Conservation (phyloP, 2,113 vertebrate species). For the Alouatta palliata region DNA sequence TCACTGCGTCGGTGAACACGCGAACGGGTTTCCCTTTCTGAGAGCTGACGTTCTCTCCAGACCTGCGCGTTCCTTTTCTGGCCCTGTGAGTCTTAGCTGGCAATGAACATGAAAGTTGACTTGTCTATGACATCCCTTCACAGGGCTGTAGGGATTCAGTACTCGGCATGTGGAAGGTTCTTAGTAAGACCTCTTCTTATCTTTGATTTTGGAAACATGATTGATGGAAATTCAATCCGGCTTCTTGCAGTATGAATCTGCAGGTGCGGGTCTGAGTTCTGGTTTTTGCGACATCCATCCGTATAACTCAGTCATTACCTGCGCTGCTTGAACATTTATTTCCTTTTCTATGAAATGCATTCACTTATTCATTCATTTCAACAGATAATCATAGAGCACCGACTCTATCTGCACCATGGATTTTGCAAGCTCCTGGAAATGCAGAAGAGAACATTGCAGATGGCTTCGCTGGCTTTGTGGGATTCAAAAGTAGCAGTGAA, state of each 20-base stretch:
- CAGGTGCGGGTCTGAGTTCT: accelerated
- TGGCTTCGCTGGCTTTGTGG: accelerated
- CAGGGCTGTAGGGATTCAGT: accelerated
- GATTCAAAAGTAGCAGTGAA: accelerated
- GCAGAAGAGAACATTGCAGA: accelerated
- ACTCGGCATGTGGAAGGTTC: accelerated
- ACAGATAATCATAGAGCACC: accelerated
- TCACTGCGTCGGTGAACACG: accelerated
- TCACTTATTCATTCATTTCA: accelerated
- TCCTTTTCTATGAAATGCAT: background rate
- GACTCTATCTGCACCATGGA: accelerated
- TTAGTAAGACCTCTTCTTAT: accelerated
- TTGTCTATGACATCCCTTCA: accelerated
- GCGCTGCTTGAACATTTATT: accelerated
- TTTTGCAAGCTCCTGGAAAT: accelerated
- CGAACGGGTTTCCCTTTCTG: background rate
- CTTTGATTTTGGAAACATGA: background rate
- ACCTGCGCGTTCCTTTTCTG: accelerated
- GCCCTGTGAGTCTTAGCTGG: accelerated
- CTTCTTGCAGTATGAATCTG: background rate
- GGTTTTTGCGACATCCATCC: accelerated
- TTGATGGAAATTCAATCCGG: accelerated
- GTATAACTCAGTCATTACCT: accelerated
- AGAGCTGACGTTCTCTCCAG: accelerated
- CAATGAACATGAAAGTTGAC: accelerated